phyloP scores from a whole-genome alignment of 2,797 vertebrate genomes.

The Chromobotia macracanthus region DNA sequence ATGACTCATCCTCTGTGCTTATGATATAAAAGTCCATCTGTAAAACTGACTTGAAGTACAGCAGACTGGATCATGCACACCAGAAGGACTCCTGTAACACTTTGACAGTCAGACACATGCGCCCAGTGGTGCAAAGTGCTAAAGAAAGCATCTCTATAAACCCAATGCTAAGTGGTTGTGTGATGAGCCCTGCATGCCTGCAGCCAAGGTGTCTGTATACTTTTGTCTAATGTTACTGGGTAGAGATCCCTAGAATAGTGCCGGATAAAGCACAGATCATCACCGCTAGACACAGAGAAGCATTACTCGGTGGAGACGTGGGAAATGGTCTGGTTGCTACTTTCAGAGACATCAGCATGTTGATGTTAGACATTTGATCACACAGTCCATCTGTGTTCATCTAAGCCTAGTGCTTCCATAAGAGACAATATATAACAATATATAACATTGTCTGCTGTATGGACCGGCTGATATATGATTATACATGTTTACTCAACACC shows the following conservation, averaged over 20 bases:
- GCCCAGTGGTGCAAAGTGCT: slow-evolving; percentile 20
- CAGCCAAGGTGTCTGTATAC: slow-evolving; percentile 47
- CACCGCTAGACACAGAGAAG: neutral
- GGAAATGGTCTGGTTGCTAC: neutral
- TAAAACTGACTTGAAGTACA: neutral
- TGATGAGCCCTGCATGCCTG: slow-evolving; percentile 34
- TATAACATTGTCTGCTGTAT: slow-evolving; percentile 1
- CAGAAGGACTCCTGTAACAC: neutral
- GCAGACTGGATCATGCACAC: neutral
- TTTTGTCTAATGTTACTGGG: slow-evolving; percentile 55
- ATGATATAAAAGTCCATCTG: neutral
- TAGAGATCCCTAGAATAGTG: slow-evolving; percentile 49
- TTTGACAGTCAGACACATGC: slow-evolving; percentile 4
- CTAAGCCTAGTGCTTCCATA: neutral
- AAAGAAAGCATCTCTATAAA: slow-evolving; percentile 44
- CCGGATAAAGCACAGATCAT: slow-evolving; percentile 36
- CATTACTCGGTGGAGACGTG: neutral
- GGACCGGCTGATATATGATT: slow-evolving; percentile 32
- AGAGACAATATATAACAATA: slow-evolving; percentile 2
- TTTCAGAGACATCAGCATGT: neutral
- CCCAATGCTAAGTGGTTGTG: slow-evolving; percentile 20
- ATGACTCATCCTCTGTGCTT: neutral
- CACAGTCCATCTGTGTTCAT: neutral
- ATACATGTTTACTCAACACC: slow-evolving; percentile 58
- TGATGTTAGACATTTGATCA: neutral